phyloP scores from a whole-genome alignment of 2,113 vertebrate species.

The Perca flavescens region DNA sequence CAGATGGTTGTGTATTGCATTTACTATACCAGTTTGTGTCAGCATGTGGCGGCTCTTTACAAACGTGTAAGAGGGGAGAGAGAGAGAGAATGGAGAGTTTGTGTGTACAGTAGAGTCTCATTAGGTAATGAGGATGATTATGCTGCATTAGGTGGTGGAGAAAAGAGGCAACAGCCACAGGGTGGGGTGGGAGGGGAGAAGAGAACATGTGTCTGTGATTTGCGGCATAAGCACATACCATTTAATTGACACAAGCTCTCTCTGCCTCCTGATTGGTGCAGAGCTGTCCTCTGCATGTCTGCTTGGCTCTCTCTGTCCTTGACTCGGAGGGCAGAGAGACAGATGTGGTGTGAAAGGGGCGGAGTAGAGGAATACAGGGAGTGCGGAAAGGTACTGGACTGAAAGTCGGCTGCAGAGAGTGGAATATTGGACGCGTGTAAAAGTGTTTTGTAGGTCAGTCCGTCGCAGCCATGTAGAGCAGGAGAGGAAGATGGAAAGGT shows the following conservation, averaged over 20 bases:
- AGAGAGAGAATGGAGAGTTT: constrained; percentile 39
- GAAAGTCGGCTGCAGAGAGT: constrained; percentile 53
- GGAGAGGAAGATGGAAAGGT: constrained; percentile 55
- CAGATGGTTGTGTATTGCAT: constrained; percentile 41
- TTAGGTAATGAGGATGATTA: constrained; percentile 83
- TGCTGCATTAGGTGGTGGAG: constrained; percentile 76
- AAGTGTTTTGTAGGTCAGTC: constrained; percentile 67
- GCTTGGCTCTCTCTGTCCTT: constrained; percentile 69
- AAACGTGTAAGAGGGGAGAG: constrained; percentile 37
- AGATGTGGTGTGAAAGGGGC: constrained; percentile 77
- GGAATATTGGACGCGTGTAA: constrained; percentile 62
- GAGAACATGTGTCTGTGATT: constrained; percentile 82
- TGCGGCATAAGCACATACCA: constrained; percentile 84
- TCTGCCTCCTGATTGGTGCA: constrained; percentile 73
- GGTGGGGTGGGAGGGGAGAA: constrained; percentile 56
- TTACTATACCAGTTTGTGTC: constrained; percentile 26
- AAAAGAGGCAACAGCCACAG: constrained; percentile 70
- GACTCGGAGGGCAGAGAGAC: constrained; percentile 75
- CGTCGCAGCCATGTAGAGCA: constrained; percentile 27
- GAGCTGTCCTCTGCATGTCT: constrained; percentile 73
- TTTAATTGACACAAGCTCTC: constrained; percentile 83
- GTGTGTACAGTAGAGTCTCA: constrained; percentile 77
- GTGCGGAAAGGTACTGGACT: constrained; percentile 72
- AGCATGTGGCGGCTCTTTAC: constrained; percentile 62
- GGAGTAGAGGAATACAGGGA: constrained; percentile 52